A percentile compares a stretch with the other conserved stretches of the same genome.
Conservation (phyloP, 2,888 invertebrate genomes). For the Lobophora halterata region DNA sequence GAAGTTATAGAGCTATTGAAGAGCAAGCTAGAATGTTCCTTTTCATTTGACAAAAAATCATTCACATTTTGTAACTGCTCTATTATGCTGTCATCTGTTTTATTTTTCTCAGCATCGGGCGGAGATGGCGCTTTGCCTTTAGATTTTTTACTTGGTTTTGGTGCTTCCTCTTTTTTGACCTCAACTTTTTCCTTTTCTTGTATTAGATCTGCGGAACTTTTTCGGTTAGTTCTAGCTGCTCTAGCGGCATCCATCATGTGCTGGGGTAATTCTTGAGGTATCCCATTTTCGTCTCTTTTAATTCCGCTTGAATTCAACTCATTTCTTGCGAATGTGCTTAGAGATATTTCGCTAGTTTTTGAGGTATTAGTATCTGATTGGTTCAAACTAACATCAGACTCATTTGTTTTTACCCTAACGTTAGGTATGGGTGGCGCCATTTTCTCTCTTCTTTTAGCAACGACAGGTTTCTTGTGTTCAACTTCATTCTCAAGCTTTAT, state of each 20-base stretch:
- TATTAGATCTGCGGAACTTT: slow-evolving; percentile 67
- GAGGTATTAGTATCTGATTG: slow-evolving; percentile 43
- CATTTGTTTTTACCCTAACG: slow-evolving; percentile 64
- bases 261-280: slow-evolving; percentile 86
- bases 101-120: slow-evolving; percentile 78
- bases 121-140: slow-evolving; percentile 89
- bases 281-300: slow-evolving; percentile 79
- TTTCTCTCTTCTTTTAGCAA: slow-evolving; percentile 76
- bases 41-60: slow-evolving; percentile 68
- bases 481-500: slow-evolving; percentile 77
- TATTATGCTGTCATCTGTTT: slow-evolving; percentile 72
- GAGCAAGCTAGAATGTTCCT: slow-evolving; percentile 64
- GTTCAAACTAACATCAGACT: slow-evolving; percentile 54
- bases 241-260: slow-evolving; percentile 87
- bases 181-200: slow-evolving; percentile 57
- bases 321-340: slow-evolving; percentile 60
- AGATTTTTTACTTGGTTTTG: slow-evolving; percentile 77
- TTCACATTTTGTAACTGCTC: slow-evolving; percentile 65
- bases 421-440: slow-evolving; percentile 75
- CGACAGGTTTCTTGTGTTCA: slow-evolving; percentile 71
- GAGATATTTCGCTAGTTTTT: slow-evolving; percentile 56
- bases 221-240: slow-evolving; percentile 85
- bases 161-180: slow-evolving; percentile 55
- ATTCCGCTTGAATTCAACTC: slow-evolving; percentile 81
- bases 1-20: slow-evolving; percentile 40